phyloP scores from a whole-genome alignment of 1,140 invertebrate genomes.

The Spodoptera litura region DNA sequence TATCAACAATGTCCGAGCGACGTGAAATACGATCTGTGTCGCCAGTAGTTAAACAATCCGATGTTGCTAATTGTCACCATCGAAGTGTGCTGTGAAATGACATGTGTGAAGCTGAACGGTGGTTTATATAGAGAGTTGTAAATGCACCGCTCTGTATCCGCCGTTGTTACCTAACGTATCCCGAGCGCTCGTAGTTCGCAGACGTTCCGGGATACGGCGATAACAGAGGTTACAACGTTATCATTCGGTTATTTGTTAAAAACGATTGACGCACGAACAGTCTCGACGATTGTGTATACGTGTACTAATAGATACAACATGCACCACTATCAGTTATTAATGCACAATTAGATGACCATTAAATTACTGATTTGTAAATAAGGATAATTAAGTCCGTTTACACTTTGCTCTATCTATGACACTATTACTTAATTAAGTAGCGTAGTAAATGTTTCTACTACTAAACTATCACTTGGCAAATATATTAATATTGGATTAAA shows the following conservation, averaged over 20 bases:
- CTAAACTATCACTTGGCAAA: too few relatives aligned
- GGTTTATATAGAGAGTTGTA: conserved; percentile 71
- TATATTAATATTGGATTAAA: not conserved
- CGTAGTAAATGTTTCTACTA: too few relatives aligned
- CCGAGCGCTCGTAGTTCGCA: conserved; percentile 72
- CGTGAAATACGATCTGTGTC: conserved; percentile 62
- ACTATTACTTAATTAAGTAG: too few relatives aligned
- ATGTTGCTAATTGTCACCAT: conserved; percentile 60
- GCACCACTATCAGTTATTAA: not conserved
- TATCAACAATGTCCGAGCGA: conserved; percentile 10
- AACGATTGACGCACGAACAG: conserved; percentile 81
- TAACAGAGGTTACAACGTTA: conserved; percentile 83
- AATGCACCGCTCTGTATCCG: conserved; percentile 56
- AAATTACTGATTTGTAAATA: conserved; percentile 33
- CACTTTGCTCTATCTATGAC: too few relatives aligned
- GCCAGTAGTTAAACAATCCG: conserved; percentile 50
- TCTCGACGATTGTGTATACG: conserved; percentile 62
- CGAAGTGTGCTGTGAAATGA: conserved; percentile 64
- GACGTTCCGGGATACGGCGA: conserved; percentile 83
- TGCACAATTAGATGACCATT: conserved; percentile 28
- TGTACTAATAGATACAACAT: conserved; percentile 33
- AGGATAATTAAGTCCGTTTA: not conserved
- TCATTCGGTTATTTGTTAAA: conserved; percentile 77
- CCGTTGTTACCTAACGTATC: conserved; percentile 70
- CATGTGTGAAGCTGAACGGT: conserved; percentile 52